Evolutionary conservation across 2,113 vertebrate genomes (phyloP), one percentile per base, ranked within the genome.

Genomic region (Butastur rufipennis): DNA sequence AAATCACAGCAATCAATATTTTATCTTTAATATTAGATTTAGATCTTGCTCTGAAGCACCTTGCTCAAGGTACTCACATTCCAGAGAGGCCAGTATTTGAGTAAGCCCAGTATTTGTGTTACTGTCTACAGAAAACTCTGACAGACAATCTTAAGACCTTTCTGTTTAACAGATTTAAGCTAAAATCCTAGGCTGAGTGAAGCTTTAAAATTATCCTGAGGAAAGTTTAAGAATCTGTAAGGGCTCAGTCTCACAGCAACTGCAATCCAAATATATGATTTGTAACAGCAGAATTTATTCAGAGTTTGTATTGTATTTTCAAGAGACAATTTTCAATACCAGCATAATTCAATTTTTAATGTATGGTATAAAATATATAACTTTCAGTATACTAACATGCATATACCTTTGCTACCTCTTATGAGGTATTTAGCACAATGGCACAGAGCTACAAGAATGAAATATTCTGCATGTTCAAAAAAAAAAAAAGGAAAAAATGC

Each of bases 191-290:
- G 94, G 93, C 84, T 95, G 92, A 96, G 56, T 66, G 32, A 71
- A 94, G 92, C 90, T 96, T 98, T 93, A 95, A 97, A 95, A 88
- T 97, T 91, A 95, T 89, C 72, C 86, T 43, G 34, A 88, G 53
- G 82, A 93, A 97, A 96, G 79, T 92, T 94, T 59, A 86, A 93
- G 67, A 84, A 79, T 92, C 65, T 84, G 42, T 56, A 95, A 89
- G 31, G 75, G 70, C 48, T 93, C 72, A 94, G 71, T 61, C 82
- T 87, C 71, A 70, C 75, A 92, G 86, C 53, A 95, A 79, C 58
- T 66, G 58, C 75, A 96, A 91, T 86, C 86, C 73, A 84, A 77
- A 80, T 40, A 67, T 10, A 87, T 34, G 23, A 84, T 56, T 86
- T 89, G 19, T 56, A 81, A 78, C 40, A 71, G 42, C 26, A 52